These are phyloP conservation scores for Cylloceria caligata DNA, from an alignment of 2,888 invertebrate species.

Conservation along the genomic window DNA sequence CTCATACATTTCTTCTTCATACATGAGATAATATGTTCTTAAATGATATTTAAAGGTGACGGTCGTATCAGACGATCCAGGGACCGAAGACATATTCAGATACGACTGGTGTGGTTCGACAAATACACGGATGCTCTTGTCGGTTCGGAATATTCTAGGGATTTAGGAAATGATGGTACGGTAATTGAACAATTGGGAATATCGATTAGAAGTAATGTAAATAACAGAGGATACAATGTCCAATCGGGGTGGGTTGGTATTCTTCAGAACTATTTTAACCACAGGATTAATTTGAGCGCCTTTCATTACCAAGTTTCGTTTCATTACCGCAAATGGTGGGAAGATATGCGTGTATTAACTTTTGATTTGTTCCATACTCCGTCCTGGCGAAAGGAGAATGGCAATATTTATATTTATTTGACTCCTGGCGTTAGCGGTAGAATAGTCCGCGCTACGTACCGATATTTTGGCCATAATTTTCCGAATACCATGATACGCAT, in stretches of 20 bases:
- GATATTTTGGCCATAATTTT: neutral
- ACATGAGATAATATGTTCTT: no score
- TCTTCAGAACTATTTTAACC: slow-evolving; percentile 7
- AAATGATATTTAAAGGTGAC: neutral
- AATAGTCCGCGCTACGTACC: neutral
- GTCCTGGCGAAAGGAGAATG: neutral
- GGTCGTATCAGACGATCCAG: neutral
- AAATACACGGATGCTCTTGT: neutral
- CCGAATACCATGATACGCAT: neutral
- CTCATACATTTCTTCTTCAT: neutral
- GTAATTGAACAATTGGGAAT: slow-evolving; percentile 18
- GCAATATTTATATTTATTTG: neutral
- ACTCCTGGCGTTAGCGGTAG: neutral
- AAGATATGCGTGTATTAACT: slow-evolving; percentile 12
- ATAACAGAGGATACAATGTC: slow-evolving; percentile 12
- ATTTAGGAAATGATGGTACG: neutral
- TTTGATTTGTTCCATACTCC: slow-evolving; percentile 13
- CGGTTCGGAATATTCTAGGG: slow-evolving; percentile 1
- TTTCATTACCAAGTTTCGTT: slow-evolving; percentile 2
- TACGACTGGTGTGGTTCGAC: slow-evolving; percentile 9
- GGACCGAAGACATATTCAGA: neutral
- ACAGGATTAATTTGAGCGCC: neutral
- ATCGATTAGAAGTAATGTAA: slow-evolving; percentile 2
- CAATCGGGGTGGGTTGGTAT: slow-evolving; percentile 1
- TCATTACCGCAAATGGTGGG: slow-evolving; percentile 22